Evolutionary conservation across 2,113 vertebrate species (phyloP).

Genomic region (Mugil cephalus): DNA sequence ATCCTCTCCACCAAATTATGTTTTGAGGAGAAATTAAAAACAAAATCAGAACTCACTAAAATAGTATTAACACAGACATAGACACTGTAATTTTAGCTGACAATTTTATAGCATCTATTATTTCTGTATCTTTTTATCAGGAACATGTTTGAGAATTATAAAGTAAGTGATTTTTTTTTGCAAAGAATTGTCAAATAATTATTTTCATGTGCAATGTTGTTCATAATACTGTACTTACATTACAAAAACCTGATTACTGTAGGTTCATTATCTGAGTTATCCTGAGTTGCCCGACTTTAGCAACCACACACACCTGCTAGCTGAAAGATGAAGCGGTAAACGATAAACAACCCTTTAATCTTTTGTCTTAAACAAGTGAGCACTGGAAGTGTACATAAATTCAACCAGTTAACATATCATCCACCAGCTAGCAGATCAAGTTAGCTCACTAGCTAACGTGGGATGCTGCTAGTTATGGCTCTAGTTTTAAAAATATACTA

Average conservation of each 20-base stretch:
- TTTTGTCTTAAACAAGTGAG: neutral
- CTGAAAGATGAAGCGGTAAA: neutral
- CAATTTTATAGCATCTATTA: neutral
- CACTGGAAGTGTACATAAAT: neutral
- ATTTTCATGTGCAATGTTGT: too few species aligned
- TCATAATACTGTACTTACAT: neutral
- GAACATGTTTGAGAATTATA: neutral
- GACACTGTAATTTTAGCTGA: too few species aligned
- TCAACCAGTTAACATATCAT: constrained; percentile 7
- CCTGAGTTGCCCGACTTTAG: constrained; percentile 24
- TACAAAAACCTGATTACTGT: neutral
- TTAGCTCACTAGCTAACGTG: constrained; percentile 39
- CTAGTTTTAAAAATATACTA: constrained; percentile 16
- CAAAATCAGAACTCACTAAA: too few species aligned
- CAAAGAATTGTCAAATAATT: too few species aligned
- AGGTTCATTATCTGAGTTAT: constrained; percentile 13
- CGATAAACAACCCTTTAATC: neutral
- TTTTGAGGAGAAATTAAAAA: too few species aligned
- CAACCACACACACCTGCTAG: neutral
- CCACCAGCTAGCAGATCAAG: constrained; percentile 46
- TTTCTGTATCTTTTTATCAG: neutral
- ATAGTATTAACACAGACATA: too few species aligned
- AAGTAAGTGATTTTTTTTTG: too few species aligned
- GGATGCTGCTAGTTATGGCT: constrained; percentile 21
- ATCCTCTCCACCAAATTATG: too few species aligned